A percentile compares a stretch with the other conserved stretches of the same genome.
Conservation (phyloP, 2,113 vertebrate species). For the Bubo bubo region DNA sequence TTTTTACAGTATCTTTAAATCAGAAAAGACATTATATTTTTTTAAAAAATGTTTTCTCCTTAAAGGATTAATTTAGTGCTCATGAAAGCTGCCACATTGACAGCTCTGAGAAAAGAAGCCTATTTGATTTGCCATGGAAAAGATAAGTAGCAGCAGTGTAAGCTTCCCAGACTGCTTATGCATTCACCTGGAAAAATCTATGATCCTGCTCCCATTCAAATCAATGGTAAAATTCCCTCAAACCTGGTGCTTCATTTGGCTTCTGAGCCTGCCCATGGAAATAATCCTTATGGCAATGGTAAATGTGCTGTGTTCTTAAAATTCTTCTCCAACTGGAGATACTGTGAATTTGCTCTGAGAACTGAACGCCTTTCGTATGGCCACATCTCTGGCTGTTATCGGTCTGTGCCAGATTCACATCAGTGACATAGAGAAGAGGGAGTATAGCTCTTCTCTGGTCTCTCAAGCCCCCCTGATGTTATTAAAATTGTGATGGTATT, state of each 20-base stretch:
- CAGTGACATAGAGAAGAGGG: not conserved
- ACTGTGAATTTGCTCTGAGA: not conserved
- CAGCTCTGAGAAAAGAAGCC: constrained; percentile 43
- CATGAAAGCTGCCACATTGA: constrained; percentile 30
- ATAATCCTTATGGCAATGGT: not conserved
- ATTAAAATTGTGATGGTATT: not conserved
- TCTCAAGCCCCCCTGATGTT: not conserved
- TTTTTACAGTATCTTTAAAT: constrained; percentile 62
- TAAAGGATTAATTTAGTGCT: constrained; percentile 46
- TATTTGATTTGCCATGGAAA: constrained; percentile 58
- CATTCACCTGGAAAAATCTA: constrained; percentile 26
- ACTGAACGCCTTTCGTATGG: not conserved
- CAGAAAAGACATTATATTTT: constrained; percentile 37
- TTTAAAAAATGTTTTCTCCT: constrained; percentile 12
- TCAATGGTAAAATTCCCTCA: not conserved
- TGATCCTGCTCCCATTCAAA: not conserved
- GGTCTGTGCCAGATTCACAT: not conserved
- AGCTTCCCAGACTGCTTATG: not conserved
- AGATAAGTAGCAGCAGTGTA: not conserved
- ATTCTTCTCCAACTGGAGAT: not conserved
- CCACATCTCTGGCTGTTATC: not conserved
- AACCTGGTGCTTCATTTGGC: not conserved
- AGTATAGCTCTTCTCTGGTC: not conserved
- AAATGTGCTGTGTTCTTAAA: not conserved
- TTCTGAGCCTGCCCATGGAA: not conserved